phyloP scores from a whole-genome alignment of 2,888 invertebrate genomes.

The Gasteruption jaculator region DNA sequence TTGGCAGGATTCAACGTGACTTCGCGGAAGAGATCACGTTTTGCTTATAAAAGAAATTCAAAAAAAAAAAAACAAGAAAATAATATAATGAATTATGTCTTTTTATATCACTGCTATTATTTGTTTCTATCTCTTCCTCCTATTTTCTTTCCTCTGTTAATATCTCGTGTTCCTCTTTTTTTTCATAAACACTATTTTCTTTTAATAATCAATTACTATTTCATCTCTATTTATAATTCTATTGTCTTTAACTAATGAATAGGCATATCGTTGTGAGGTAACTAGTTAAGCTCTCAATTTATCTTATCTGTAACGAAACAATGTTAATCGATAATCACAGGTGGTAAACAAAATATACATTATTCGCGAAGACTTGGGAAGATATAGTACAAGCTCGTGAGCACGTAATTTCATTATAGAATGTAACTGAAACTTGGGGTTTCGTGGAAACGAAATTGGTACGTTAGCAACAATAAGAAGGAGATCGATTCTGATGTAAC shows the following conservation, averaged over 20 bases:
- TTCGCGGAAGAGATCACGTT: too few species aligned
- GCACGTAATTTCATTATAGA: too few species aligned
- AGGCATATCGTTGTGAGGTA: constrained; percentile 48
- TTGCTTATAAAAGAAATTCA: constrained; percentile 1
- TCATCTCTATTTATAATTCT: constrained; percentile 39
- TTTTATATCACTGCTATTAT: constrained; percentile 6
- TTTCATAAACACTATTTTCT: constrained; percentile 20
- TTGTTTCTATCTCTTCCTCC: constrained; percentile 14
- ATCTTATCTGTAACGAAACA: constrained; percentile 36
- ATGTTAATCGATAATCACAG: constrained; percentile 17
- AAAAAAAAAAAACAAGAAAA: not conserved
- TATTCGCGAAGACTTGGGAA: constrained; percentile 18
- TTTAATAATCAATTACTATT: too few species aligned
- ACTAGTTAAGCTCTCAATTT: constrained; percentile 32
- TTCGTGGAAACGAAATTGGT: constrained; percentile 9
- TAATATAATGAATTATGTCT: constrained; percentile 4
- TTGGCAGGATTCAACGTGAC: constrained; percentile 33
- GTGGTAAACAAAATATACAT: constrained; percentile 12
- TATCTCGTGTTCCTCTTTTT: constrained; percentile 7
- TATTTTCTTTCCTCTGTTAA: constrained; percentile 2
- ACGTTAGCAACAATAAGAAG: constrained; percentile 16
- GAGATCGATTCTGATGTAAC: too few species aligned
- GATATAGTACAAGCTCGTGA: constrained; percentile 4
- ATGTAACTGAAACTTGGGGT: too few species aligned
- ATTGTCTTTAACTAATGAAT: constrained; percentile 47